Base-by-base conservation (phyloP, 2,888 invertebrate genomes). In the Epistrophella euchroma region DNA sequence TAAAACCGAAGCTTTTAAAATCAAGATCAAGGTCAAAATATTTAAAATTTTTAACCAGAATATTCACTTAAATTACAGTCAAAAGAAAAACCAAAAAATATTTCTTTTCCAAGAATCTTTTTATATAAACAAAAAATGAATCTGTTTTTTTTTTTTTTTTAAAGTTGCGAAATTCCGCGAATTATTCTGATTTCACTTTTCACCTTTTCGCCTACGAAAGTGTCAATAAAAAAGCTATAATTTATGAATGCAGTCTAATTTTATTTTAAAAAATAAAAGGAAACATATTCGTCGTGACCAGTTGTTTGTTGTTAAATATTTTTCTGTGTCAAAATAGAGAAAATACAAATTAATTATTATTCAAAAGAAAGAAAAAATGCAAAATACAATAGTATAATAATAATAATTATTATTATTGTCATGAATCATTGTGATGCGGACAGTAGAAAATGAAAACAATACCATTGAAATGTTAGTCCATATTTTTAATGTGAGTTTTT, bases 131-230 rank as follows among this genome's bases (percentile, higher is more conserved):
- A 52, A 25, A 25, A 52, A 5, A 52, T 52, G 25, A 15, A 52
- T 25, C 25, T 50, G 2, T 15, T 15, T n/a, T 15, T 52, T 25
- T 3, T n/a, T 3, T n/a, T 0, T 32, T 17, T 58, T 32, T 6
- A 1, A 9, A 5, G 2, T 32, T 60, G 37, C 60, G 0, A 40
- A 60, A 60, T 60, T 60, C 60, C 22, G 9, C 15, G 22, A 40
- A 60, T 19, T 19, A 50, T n/a, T 58, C 19, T 19, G 58, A 74
- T 80, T 80, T 75, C 75, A 80, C 80, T 80, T 80, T 80, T 66
- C 56, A 70, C 60, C 52, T 60, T 19, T 73, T 15, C 28, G 15
- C 17, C 32, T 35, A 35, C 25, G 45, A 43, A 72, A 73, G 45
- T 25, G 35, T 28, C 47, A 47, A 56, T 13, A 43, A 32, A 25